Conservation (phyloP, 2,797 vertebrate genomes). For the Leuciscus waleckii region DNA sequence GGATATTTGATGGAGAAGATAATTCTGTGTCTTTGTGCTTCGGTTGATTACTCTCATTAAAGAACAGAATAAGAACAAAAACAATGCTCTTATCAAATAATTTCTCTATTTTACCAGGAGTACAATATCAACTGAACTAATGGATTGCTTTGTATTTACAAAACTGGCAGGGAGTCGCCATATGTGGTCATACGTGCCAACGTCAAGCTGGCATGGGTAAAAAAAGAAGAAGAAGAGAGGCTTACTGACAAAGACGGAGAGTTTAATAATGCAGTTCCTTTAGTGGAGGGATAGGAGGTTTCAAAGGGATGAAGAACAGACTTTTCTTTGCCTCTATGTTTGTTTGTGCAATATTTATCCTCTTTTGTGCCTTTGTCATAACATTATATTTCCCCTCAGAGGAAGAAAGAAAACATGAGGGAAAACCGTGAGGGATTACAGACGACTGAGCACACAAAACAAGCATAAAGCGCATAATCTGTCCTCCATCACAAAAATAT, state of each 20-base stretch:
- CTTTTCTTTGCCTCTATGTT: constrained; percentile 17
- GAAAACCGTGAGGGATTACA: constrained; percentile 30
- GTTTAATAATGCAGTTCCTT: constrained; percentile 42
- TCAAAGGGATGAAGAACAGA: constrained; percentile 27
- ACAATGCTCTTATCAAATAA: constrained; percentile 24
- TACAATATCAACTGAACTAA: constrained; percentile 38
- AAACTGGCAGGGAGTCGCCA: background rate
- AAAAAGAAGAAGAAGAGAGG: background rate
- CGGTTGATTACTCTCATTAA: constrained; percentile 42
- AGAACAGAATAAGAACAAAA: constrained; percentile 43
- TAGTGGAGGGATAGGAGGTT: constrained; percentile 28
- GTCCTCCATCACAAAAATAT: background rate
- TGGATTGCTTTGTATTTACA: constrained; percentile 45
- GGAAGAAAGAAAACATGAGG: constrained; percentile 24
- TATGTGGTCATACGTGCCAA: constrained; percentile 13
- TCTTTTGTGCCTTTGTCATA: constrained; percentile 32
- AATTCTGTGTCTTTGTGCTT: constrained; percentile 12
- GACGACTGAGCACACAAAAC: background rate
- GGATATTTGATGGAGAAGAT: constrained; percentile 50
- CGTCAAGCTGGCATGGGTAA: constrained; percentile 21
- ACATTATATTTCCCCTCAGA: constrained; percentile 40
- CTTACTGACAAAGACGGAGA: constrained; percentile 30
- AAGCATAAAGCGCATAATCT: background rate
- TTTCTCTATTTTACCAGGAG: constrained; percentile 21
- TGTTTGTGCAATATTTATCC: constrained; percentile 49